Evolutionary conservation across 1,140 invertebrate species (phyloP).

Genomic region (Ylistrum balloti): DNA sequence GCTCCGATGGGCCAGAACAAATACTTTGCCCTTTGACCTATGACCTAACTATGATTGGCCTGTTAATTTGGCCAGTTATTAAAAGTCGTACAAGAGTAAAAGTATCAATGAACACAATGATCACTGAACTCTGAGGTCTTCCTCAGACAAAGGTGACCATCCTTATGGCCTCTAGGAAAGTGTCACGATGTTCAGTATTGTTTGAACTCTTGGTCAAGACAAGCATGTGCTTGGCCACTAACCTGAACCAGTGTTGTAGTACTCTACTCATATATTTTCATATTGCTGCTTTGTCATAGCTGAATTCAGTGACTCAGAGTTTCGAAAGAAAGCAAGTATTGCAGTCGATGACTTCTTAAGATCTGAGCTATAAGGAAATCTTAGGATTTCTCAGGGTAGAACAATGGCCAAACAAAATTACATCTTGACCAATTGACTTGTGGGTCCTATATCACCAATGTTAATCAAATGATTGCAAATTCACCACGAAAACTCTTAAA

Average conservation of each 20-base stretch:
- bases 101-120: background rate
- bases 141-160: background rate
- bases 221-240: too few species aligned
- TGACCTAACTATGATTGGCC: background rate
- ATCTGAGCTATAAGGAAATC: background rate
- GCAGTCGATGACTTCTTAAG: background rate
- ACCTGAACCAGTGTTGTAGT: background rate
- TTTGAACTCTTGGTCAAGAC: too few species aligned
- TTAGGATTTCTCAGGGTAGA: background rate
- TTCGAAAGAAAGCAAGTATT: background rate
- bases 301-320: background rate
- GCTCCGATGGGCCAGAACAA: background rate
- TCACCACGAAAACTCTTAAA: too few species aligned
- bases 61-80: background rate
- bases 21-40: background rate
- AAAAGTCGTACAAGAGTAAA: background rate
- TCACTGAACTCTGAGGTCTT: background rate
- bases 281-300: background rate
- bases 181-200: too few species aligned
- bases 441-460: too few species aligned
- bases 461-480: too few species aligned
- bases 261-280: background rate
- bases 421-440: background rate
- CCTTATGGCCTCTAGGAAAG: background rate
- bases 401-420: background rate